A percentile compares a stretch with the other conserved stretches of the same genome.
These are phyloP conservation scores for Psylliodes chrysocephalus DNA, from an alignment of 2,888 invertebrate species.

Conservation along the genomic window DNA sequence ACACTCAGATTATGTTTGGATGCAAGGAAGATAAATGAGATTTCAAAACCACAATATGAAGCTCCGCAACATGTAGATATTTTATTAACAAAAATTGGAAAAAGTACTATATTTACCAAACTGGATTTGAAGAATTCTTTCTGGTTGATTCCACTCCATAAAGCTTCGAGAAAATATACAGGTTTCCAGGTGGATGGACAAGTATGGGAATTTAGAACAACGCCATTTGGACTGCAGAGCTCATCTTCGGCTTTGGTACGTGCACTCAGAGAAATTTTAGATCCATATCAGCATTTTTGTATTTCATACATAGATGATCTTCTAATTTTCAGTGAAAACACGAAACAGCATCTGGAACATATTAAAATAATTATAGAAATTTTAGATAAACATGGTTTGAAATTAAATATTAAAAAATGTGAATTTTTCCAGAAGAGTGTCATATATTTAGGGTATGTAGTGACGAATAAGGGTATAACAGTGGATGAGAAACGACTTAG, in stretches of 20 bases:
- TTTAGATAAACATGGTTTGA: slow-evolving; percentile 15
- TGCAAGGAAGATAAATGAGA: slow-evolving; percentile 11
- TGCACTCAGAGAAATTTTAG: background rate
- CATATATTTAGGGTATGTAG: slow-evolving; percentile 17
- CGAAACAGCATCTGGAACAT: background rate
- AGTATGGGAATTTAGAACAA: background rate
- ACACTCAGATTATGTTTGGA: slow-evolving; percentile 11
- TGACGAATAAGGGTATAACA: slow-evolving; percentile 8
- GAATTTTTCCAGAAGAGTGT: slow-evolving; percentile 16
- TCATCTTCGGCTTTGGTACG: background rate
- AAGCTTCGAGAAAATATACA: slow-evolving; percentile 9
- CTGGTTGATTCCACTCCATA: slow-evolving; percentile 10
- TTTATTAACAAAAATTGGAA: slow-evolving; percentile 2
- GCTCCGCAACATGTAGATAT: slow-evolving; percentile 3
- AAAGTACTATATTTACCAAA: slow-evolving; percentile 17
- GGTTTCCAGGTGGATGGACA: slow-evolving; percentile 8
- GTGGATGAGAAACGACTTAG: slow-evolving; percentile 13
- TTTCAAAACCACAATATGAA: slow-evolving; percentile 4
- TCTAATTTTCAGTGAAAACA: slow-evolving; percentile 7
- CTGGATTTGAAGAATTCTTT: slow-evolving; percentile 18
- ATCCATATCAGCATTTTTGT: background rate
- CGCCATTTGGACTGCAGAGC: slow-evolving; percentile 20
- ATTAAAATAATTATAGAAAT: slow-evolving; percentile 10
- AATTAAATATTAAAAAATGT: slow-evolving; percentile 22
- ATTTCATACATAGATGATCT: background rate